These are phyloP conservation scores for Prinia subflava DNA, from an alignment of 2,113 vertebrate species.

Conservation along the genomic window DNA sequence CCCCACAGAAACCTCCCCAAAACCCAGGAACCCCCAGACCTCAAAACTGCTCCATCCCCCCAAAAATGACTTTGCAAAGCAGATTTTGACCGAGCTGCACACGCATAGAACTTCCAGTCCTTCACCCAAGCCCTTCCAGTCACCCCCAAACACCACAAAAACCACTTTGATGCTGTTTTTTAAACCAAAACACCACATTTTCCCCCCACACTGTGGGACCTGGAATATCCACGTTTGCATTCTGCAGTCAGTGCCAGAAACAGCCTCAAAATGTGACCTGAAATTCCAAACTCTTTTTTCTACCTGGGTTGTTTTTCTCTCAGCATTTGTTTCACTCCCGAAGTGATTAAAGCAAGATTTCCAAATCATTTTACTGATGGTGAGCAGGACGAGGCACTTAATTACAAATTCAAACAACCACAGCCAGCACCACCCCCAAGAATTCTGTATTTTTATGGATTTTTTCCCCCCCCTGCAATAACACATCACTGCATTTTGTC, in stretches of 20 bases:
- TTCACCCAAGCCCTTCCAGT: rapidly evolving
- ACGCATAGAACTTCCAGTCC: rapidly evolving
- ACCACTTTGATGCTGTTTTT: not conserved
- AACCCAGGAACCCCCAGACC: not conserved
- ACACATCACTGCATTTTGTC: not conserved
- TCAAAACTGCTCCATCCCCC: not conserved
- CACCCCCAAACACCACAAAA: not conserved
- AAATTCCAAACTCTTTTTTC: not conserved
- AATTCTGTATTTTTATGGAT: not conserved
- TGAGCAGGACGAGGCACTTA: not conserved
- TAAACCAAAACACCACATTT: not conserved
- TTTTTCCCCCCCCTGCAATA: not conserved
- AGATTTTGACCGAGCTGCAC: not conserved
- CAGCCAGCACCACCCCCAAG: not conserved
- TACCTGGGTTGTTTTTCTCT: not conserved
- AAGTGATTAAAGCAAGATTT: not conserved
- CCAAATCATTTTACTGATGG: not conserved
- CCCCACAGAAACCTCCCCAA: not conserved
- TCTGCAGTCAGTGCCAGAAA: not conserved
- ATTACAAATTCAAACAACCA: not conserved
- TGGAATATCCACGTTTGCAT: not conserved
- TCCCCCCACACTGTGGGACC: too few relatives aligned
- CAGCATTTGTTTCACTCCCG: not conserved
- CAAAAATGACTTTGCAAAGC: not conserved
- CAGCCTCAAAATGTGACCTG: rapidly evolving